Conservation (phyloP, 2,797 vertebrate genomes). For the Chaetodon trifasciatus region DNA sequence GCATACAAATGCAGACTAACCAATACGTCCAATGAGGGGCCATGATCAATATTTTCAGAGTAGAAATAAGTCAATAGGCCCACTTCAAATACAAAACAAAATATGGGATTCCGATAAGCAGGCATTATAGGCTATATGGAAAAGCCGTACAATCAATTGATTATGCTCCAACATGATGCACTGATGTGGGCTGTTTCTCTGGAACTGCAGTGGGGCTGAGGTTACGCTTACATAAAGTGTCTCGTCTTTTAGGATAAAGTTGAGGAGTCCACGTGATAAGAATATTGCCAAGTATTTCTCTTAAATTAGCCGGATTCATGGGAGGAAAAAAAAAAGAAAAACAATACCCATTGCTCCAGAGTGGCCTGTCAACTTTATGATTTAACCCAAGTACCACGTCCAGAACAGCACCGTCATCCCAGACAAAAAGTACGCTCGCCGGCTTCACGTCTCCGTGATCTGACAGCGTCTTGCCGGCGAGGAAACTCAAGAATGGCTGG, state of each 20-base stretch:
- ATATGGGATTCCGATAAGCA: constrained; percentile 14
- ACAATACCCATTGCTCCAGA: not conserved
- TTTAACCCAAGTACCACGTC: constrained; percentile 35
- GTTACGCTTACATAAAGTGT: not conserved
- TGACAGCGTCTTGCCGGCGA: constrained; percentile 21
- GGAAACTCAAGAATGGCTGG: constrained; percentile 12
- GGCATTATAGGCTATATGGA: not conserved
- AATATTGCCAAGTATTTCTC: not conserved
- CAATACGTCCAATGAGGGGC: not conserved
- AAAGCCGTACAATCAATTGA: constrained; percentile 11
- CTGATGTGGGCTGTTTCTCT: constrained; percentile 6
- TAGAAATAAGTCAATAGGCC: not conserved
- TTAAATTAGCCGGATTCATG: not conserved
- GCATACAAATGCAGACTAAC: constrained; percentile 40
- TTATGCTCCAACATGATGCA: not conserved
- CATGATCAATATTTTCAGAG: not conserved
- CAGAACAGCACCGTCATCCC: constrained; percentile 64
- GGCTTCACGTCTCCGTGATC: constrained; percentile 18
- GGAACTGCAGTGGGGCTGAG: not conserved
- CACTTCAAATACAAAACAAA: constrained; percentile 5
- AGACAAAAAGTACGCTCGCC: constrained; percentile 43
- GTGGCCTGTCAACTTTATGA: constrained; percentile 59
- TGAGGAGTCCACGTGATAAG: not conserved
- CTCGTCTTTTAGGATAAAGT: not conserved
- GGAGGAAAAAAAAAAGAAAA: not conserved